Conservation (phyloP, 2,888 invertebrate species). For the Erannis defoliaria region DNA sequence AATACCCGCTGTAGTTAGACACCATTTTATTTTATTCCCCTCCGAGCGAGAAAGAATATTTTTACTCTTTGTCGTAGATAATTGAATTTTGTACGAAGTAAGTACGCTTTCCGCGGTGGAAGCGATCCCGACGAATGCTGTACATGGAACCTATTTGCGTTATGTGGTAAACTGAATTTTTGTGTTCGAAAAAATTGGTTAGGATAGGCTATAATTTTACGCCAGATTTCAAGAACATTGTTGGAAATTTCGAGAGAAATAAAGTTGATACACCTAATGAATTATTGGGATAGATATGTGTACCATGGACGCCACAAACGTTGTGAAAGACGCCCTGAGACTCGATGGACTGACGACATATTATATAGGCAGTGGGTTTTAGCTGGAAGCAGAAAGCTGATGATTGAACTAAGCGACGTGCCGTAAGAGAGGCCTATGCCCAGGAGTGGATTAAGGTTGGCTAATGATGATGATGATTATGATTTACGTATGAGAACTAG, state of each 20-base stretch:
- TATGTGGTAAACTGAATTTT: constrained; percentile 22
- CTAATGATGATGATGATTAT: too few relatives aligned
- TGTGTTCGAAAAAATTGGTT: background rate
- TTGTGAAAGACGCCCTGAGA: too few relatives aligned
- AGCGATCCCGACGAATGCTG: constrained; percentile 23
- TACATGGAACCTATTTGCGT: constrained; percentile 24
- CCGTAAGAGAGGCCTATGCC: too few relatives aligned
- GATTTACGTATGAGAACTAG: too few relatives aligned
- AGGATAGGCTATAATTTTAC: background rate
- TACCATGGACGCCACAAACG: too few relatives aligned
- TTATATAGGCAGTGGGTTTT: too few relatives aligned
- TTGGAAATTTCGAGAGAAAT: background rate
- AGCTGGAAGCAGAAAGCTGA: too few relatives aligned
- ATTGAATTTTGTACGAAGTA: constrained; percentile 68
- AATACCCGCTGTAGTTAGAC: constrained; percentile 62
- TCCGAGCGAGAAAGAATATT: constrained; percentile 59
- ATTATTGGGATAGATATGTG: too few relatives aligned
- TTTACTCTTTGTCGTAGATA: constrained; percentile 71
- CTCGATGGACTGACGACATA: too few relatives aligned
- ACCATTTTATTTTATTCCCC: constrained; percentile 66
- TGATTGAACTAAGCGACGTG: too few relatives aligned
- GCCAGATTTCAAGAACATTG: background rate
- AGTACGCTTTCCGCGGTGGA: constrained; percentile 53
- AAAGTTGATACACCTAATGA: too few relatives aligned
- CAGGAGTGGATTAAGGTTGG: too few relatives aligned